Conservation (phyloP, 2,797 vertebrate genomes). For the Argyrosomus regius region DNA sequence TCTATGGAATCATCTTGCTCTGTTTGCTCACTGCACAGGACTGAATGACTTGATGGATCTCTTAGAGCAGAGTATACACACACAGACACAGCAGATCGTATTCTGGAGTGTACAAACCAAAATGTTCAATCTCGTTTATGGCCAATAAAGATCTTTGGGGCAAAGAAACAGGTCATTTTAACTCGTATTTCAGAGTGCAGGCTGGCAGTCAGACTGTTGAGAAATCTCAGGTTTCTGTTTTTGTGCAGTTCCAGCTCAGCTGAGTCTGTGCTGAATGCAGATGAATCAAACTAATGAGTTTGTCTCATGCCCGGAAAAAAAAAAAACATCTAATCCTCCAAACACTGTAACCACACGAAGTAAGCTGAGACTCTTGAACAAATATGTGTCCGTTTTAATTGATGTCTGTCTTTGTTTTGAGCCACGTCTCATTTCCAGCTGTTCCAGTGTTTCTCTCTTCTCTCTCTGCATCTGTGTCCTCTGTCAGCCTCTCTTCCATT, state of each 20-base stretch:
- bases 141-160: neutral
- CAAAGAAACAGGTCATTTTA: neutral
- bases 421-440: neutral
- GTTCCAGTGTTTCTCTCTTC: neutral
- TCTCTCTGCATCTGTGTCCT: neutral
- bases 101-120: neutral
- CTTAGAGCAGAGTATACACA: neutral
- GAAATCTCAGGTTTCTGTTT: neutral
- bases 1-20: neutral
- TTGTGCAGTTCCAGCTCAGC: neutral
- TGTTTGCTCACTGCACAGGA: neutral
- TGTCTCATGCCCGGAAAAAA: slow-evolving; percentile 2
- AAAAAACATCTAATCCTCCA: slow-evolving; percentile 4
- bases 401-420: slow-evolving; percentile 16
- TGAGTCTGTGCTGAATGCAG: slow-evolving; percentile 11
- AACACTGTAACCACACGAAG: slow-evolving; percentile 20
- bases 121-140: neutral
- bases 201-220: neutral
- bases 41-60: neutral
- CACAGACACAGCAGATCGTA: neutral
- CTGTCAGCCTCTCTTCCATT: neutral
- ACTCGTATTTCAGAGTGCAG: neutral
- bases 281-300: slow-evolving; percentile 3
- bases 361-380: slow-evolving; percentile 16
- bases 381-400: slow-evolving; percentile 42